phyloP scores from a whole-genome alignment of 2,113 vertebrate genomes.

The Anhinga rufa region DNA sequence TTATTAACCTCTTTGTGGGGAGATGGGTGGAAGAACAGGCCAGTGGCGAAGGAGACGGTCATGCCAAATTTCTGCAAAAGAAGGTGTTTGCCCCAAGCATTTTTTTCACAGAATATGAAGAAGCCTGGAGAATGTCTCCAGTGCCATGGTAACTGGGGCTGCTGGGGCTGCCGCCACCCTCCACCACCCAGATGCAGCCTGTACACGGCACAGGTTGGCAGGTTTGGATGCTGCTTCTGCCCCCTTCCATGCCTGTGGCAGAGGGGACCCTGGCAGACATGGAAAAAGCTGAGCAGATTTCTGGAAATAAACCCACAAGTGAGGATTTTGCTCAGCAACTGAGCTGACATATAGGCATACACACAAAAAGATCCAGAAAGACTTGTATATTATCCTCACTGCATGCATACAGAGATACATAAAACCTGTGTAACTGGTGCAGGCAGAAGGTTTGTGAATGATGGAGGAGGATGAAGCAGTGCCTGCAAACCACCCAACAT shows the following conservation, averaged over 20 bases:
- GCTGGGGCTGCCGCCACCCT: neutral
- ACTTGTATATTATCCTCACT: neutral
- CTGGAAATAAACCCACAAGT: neutral
- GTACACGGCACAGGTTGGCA: neutral
- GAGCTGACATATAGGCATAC: neutral
- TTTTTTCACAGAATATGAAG: neutral
- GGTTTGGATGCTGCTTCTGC: neutral
- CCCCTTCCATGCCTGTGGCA: neutral
- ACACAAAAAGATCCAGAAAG: neutral
- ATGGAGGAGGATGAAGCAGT: neutral
- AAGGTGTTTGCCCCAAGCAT: slow-evolving; percentile 9
- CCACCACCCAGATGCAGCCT: neutral
- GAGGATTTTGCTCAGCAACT: neutral
- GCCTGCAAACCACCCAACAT: neutral
- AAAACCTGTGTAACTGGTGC: neutral
- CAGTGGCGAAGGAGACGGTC: slow-evolving; percentile 60
- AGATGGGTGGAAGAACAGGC: slow-evolving; percentile 77
- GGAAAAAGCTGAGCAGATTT: neutral
- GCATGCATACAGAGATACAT: neutral
- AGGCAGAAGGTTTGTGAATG: neutral
- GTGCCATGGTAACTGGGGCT: slow-evolving; percentile 60
- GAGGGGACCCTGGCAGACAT: neutral
- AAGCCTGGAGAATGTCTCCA: slow-evolving; percentile 39
- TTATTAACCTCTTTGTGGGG: slow-evolving; percentile 80
- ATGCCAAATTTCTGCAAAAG: slow-evolving; percentile 47